Evolutionary conservation across 2,888 invertebrate species (phyloP), one percentile per base, ranked within the genome.

Genomic region (Dorcus parallelipipedus): DNA sequence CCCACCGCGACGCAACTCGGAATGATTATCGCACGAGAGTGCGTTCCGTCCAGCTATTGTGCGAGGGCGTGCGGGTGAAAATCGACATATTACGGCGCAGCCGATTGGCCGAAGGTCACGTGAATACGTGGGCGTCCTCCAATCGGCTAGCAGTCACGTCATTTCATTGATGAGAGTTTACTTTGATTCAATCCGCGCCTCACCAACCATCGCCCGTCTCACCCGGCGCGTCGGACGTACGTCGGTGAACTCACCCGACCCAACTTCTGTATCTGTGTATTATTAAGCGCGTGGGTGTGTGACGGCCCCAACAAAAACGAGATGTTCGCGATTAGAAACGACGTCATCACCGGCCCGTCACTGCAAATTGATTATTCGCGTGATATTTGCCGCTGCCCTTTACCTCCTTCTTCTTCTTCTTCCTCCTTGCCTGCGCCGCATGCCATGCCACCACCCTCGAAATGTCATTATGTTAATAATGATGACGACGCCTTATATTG

Each of bases 161-260:
- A 81, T 77, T 81, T 79, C 81, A 81, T 81, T 81, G 81, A 81
- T 74, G 72, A 71, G 67, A 59, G 55, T 50, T 54, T 49, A 17
- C 23, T 59, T 45, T 39, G 49, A 48, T 26, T 52, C 49, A 23
- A 52, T 52, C 45, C 56, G 56, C 54, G 49, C 39, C 9, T 26
- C 20, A n/a, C n/a, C 10, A 56, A 17, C 49, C 20, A 55, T 58
- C 53, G 9, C 10, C 40, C 49, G 49, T 40, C 51, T 55, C 50
- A 17, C 47, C 51, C 39, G 10, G 41, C 10, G 17, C 45, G 45
- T 38, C 54, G 38, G 9, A 23, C 41, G 43, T 54, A 41, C 49
- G 56, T 51, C 59, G 41, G 42, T 52, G 55, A 42, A 55, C 49
- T 59, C 48, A 53, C 48, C 17, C 9, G 20, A 49, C 49, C 14